These are phyloP conservation scores for Volucella inanis DNA, from an alignment of 2,888 invertebrate genomes.

Conservation along the genomic window DNA sequence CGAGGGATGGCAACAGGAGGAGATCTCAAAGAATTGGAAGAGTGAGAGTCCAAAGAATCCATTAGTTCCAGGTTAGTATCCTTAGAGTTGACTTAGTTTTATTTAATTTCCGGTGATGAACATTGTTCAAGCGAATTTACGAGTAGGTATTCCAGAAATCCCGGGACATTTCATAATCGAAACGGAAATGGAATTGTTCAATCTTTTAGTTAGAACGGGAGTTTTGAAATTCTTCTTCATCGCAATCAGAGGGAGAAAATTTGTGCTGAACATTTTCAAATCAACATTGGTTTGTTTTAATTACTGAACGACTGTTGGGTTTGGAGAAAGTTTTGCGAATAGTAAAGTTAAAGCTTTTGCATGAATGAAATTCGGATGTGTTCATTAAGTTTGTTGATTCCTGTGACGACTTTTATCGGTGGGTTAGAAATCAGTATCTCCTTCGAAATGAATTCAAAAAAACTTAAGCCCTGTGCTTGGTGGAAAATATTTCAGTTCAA, in stretches of 20 bases:
- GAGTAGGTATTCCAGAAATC: neutral
- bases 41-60: slow-evolving; percentile 82
- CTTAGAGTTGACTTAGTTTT: slow-evolving; percentile 32
- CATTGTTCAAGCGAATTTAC: slow-evolving; percentile 48
- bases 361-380: too few species aligned
- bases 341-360: too few species aligned
- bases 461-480: too few species aligned
- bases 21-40: slow-evolving; percentile 83
- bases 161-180: slow-evolving; percentile 1
- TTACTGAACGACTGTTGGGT: too few species aligned
- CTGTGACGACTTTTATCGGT: too few species aligned
- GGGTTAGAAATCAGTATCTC: too few species aligned
- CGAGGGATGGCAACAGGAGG: slow-evolving; percentile 82
- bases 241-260: too few species aligned
- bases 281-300: slow-evolving; percentile 22
- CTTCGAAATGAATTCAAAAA: too few species aligned
- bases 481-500: too few species aligned
- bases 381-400: too few species aligned
- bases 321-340: too few species aligned
- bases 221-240: slow-evolving; percentile 4
- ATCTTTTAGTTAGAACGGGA: slow-evolving; percentile 5
- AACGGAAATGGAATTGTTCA: slow-evolving; percentile 39
- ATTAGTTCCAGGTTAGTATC: slow-evolving; percentile 79
- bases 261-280: slow-evolving; percentile 12
- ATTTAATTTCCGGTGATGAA: slow-evolving; percentile 53